These are phyloP conservation scores for Babylonia areolata DNA, from an alignment of 1,140 invertebrate genomes.

Conservation along the genomic window DNA sequence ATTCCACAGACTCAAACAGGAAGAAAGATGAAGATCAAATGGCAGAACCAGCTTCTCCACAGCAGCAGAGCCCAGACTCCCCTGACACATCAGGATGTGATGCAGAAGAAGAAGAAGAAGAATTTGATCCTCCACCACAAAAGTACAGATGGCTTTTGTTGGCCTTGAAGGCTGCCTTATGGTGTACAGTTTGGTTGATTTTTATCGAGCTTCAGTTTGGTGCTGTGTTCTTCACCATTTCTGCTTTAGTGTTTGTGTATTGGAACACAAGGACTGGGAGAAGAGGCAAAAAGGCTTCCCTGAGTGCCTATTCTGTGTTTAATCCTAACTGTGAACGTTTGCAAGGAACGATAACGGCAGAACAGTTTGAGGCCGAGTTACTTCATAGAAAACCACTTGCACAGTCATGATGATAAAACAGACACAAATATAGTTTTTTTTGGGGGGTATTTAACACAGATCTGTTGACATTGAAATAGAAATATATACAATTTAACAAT, in stretches of 20 bases:
- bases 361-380: conserved; percentile 94
- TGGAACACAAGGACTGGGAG: conserved; percentile 84
- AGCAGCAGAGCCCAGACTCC: neutral
- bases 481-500: too few relatives aligned
- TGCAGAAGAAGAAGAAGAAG: conserved; percentile 27
- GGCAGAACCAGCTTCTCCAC: neutral
- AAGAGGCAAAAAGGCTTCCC: conserved; percentile 81
- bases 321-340: conserved; percentile 95
- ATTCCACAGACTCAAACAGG: neutral
- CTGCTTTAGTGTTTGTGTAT: conserved; percentile 87
- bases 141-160: conserved; percentile 31
- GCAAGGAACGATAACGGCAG: conserved; percentile 94
- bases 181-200: conserved; percentile 82
- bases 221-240: conserved; percentile 90
- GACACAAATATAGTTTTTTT: neutral
- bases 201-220: conserved; percentile 91
- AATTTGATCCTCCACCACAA: conserved; percentile 13
- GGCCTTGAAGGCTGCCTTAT: conserved; percentile 77
- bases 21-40: neutral
- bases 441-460: too few relatives aligned
- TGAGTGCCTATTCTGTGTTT: conserved; percentile 98
- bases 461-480: too few relatives aligned
- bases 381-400: conserved; percentile 28
- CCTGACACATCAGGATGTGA: neutral
- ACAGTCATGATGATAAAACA: conserved; percentile 22